These are phyloP conservation scores for Labroides dimidiatus DNA, from an alignment of 2,797 vertebrate genomes.

Conservation along the genomic window DNA sequence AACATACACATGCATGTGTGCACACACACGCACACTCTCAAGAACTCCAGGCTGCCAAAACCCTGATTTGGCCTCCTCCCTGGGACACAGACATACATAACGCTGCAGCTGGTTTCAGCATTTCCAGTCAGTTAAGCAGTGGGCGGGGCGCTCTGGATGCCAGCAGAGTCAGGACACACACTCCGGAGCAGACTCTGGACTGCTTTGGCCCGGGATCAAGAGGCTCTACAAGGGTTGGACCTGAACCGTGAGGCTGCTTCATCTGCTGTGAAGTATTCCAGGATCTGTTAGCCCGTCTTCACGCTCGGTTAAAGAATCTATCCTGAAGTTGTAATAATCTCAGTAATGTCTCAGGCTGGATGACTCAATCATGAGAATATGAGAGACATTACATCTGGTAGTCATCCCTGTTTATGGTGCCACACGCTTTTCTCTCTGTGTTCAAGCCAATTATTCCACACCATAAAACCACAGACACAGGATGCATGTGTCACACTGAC, in stretches of 20 bases:
- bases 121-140: conserved; percentile 64
- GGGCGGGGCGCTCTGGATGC: conserved; percentile 33
- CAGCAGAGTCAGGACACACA: conserved; percentile 22
- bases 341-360: conserved; percentile 27
- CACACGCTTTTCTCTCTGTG: conserved; percentile 69
- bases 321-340: background rate
- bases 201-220: background rate
- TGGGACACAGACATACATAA: conserved; percentile 64
- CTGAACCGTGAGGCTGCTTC: background rate
- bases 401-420: conserved; percentile 67
- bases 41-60: conserved; percentile 64
- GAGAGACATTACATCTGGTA: conserved; percentile 69
- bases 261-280: background rate
- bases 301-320: background rate
- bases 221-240: conserved; percentile 2
- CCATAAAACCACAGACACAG: conserved; percentile 66
- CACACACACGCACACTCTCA: conserved; percentile 21
- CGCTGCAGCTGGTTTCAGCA: conserved; percentile 70
- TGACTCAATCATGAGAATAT: conserved; percentile 38
- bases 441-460: conserved; percentile 62
- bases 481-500: conserved; percentile 48
- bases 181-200: conserved; percentile 16
- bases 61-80: conserved; percentile 69
- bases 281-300: background rate
- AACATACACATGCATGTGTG: conserved; percentile 34